Conservation (phyloP, 2,888 invertebrate species). For the Yponomeuta cagnagella region DNA sequence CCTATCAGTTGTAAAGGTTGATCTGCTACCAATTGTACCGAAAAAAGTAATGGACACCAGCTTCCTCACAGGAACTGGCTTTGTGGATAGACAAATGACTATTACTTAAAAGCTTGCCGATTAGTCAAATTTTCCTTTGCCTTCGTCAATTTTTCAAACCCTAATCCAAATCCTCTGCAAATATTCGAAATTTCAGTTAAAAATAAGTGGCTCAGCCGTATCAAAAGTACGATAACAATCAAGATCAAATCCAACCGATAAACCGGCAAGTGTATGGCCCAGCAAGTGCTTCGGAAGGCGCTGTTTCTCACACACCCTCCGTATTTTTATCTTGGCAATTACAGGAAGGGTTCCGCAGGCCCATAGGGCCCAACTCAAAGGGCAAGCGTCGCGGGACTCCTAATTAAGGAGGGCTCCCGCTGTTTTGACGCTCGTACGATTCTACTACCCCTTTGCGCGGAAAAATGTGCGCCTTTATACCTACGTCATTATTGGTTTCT, state of each 20-base stretch:
- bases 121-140: not conserved
- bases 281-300: conserved; percentile 45
- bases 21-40: no score
- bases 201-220: not conserved
- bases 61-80: no score
- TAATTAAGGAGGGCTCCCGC: conserved; percentile 66
- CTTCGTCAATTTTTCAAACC: not conserved
- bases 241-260: conserved; percentile 15
- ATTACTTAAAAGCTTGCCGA: no score
- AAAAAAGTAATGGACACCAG: no score
- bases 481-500: not conserved
- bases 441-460: conserved; percentile 10
- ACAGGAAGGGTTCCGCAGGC: conserved; percentile 50
- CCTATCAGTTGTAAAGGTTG: no score
- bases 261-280: conserved; percentile 39
- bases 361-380: conserved; percentile 38
- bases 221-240: not conserved
- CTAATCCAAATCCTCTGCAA: not conserved
- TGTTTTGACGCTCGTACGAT: conserved; percentile 30
- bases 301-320: conserved; percentile 64
- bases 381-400: conserved; percentile 69
- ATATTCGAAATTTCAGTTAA: not conserved
- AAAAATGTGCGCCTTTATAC: conserved; percentile 3
- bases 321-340: conserved; percentile 73
- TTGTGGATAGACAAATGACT: no score